Conservation (phyloP, 2,888 invertebrate species). For the Papilio elwesi region DNA sequence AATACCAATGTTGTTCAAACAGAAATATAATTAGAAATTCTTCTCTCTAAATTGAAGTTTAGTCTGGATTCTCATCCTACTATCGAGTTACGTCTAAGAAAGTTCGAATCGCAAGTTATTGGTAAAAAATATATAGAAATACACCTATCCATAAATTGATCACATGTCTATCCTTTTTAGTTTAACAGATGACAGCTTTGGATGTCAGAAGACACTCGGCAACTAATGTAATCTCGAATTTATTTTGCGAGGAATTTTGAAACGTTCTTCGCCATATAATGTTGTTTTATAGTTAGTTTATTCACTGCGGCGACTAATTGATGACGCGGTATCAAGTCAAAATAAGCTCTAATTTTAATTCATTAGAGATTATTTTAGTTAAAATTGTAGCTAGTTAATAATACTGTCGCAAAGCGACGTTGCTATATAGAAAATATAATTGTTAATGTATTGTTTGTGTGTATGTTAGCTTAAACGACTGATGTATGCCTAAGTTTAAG, state of each 20-base stretch:
- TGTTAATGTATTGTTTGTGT: not conserved
- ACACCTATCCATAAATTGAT: too few relatives aligned
- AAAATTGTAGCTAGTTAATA: conserved; percentile 4
- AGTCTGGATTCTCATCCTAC: too few relatives aligned
- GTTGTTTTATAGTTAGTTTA: not conserved
- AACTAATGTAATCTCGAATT: not conserved
- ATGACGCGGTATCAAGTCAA: not conserved
- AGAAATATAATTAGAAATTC: too few relatives aligned
- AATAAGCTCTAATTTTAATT: not conserved
- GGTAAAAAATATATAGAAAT: too few relatives aligned
- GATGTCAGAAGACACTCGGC: too few relatives aligned
- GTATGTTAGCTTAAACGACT: conserved; percentile 53
- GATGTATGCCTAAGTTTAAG: conserved; percentile 51
- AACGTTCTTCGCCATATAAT: not conserved
- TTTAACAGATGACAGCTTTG: too few relatives aligned
- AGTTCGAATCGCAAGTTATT: too few relatives aligned
- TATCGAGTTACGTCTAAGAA: too few relatives aligned
- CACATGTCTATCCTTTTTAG: too few relatives aligned
- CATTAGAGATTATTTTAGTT: not conserved
- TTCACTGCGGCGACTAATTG: not conserved
- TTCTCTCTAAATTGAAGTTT: too few relatives aligned
- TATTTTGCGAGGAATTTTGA: not conserved
- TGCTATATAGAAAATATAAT: not conserved
- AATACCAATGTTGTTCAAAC: too few relatives aligned
- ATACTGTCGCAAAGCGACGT: conserved; percentile 14